Evolutionary conservation across 2,888 invertebrate species (phyloP).

Genomic region (Apamea crenata): DNA sequence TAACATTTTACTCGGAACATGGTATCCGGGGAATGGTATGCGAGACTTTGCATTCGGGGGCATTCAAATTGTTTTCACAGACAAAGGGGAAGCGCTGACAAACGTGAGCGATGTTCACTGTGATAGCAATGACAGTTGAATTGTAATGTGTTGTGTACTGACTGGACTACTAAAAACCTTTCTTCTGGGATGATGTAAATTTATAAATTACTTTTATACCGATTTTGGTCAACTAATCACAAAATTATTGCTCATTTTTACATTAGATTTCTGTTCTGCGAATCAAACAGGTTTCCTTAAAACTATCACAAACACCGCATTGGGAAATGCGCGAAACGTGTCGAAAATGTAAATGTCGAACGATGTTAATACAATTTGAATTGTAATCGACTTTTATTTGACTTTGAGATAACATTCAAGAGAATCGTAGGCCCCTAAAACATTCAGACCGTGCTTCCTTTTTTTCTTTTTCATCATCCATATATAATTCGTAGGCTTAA

Average conservation of each 20-base stretch:
- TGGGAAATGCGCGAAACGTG: slow-evolving; percentile 22
- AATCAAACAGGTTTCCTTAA: neutral
- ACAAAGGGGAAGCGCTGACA: slow-evolving; percentile 31
- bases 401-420: slow-evolving; percentile 45
- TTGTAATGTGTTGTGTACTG: slow-evolving; percentile 21
- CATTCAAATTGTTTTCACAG: slow-evolving; percentile 49
- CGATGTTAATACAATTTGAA: slow-evolving; percentile 43
- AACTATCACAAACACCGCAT: slow-evolving; percentile 20
- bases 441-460: neutral
- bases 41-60: slow-evolving; percentile 8
- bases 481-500: neutral
- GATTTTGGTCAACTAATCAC: neutral
- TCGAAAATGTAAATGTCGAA: slow-evolving; percentile 29
- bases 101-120: slow-evolving; percentile 38
- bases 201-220: neutral
- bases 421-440: slow-evolving; percentile 15
- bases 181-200: neutral
- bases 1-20: slow-evolving; percentile 23
- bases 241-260: neutral
- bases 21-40: slow-evolving; percentile 28
- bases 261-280: neutral
- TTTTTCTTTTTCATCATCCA: neutral
- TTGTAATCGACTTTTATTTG: slow-evolving; percentile 53
- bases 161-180: slow-evolving; percentile 10
- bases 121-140: slow-evolving; percentile 16